phyloP scores from a whole-genome alignment of 2,888 invertebrate species.

The Mesorhabditis belari region DNA sequence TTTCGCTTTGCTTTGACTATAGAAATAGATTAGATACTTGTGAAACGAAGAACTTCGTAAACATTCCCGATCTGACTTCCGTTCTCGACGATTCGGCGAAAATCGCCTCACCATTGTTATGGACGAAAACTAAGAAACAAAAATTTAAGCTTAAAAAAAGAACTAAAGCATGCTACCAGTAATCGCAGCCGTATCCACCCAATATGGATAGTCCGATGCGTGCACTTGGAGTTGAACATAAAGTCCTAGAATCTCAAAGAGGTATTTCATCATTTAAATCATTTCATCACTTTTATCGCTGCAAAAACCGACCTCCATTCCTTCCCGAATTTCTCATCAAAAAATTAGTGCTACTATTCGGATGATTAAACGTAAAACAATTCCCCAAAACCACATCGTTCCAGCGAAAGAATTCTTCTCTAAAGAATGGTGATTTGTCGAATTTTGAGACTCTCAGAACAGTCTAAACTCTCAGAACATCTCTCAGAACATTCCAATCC shows the following conservation, averaged over 20 bases:
- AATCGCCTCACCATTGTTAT: slow-evolving; percentile 20
- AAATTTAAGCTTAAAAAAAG: background rate
- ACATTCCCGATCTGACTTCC: slow-evolving; percentile 15
- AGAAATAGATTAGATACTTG: too few relatives aligned
- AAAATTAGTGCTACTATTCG: slow-evolving; percentile 12
- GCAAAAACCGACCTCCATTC: slow-evolving; percentile 18
- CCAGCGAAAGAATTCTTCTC: slow-evolving; percentile 20
- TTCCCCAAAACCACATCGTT: slow-evolving; percentile 32
- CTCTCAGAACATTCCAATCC: background rate
- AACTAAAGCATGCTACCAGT: background rate
- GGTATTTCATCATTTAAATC: too few relatives aligned
- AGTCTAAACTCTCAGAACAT: background rate
- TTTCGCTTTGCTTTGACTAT: background rate
- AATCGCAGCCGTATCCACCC: slow-evolving; percentile 31
- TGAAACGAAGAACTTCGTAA: background rate
- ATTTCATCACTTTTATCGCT: too few relatives aligned
- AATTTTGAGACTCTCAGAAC: too few relatives aligned
- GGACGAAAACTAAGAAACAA: slow-evolving; percentile 25
- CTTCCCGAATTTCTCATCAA: slow-evolving; percentile 14
- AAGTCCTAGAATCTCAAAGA: slow-evolving; percentile 18
- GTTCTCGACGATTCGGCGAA: slow-evolving; percentile 33
- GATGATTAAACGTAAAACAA: slow-evolving; percentile 37
- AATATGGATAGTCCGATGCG: slow-evolving; percentile 28
- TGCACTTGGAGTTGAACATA: slow-evolving; percentile 17
- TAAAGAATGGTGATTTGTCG: slow-evolving; percentile 6